phyloP scores from a whole-genome alignment of 1,140 invertebrate genomes.

The Zaprionus capensis region DNA sequence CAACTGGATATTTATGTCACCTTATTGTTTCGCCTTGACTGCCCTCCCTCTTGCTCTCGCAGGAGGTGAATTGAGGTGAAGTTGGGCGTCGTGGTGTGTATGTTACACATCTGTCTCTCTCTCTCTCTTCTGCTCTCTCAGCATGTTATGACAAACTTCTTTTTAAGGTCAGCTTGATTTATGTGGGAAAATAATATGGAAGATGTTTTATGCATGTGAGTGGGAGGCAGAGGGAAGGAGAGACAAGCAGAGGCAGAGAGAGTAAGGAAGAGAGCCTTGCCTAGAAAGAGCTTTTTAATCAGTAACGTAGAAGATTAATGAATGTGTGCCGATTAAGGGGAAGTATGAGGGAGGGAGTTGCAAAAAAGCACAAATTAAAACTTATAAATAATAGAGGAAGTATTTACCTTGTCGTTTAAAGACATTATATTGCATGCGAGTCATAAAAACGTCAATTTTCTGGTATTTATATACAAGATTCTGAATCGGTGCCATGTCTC shows the following conservation, averaged over 20 bases:
- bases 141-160: slow-evolving; percentile 61
- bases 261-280: not conserved
- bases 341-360: not conserved
- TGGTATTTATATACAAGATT: not conserved
- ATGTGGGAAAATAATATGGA: slow-evolving; percentile 63
- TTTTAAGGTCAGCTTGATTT: slow-evolving; percentile 79
- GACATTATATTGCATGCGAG: not conserved
- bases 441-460: slow-evolving; percentile 2
- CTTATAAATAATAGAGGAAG: slow-evolving; percentile 2
- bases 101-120: not conserved
- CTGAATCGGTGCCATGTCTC: not conserved
- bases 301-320: not conserved
- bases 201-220: slow-evolving; percentile 22
- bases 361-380: not conserved
- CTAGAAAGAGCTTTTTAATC: not conserved
- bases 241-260: not conserved
- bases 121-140: slow-evolving; percentile 19
- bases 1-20: slow-evolving; percentile 80
- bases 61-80: slow-evolving; percentile 6
- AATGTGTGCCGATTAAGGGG: not conserved
- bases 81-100: not conserved
- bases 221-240: slow-evolving; percentile 20
- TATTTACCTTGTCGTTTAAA: not conserved
- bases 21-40: slow-evolving; percentile 60
- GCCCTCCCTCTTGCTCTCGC: not conserved